Conservation (phyloP, 2,113 vertebrate species). For the Pollimyrus isidori region DNA sequence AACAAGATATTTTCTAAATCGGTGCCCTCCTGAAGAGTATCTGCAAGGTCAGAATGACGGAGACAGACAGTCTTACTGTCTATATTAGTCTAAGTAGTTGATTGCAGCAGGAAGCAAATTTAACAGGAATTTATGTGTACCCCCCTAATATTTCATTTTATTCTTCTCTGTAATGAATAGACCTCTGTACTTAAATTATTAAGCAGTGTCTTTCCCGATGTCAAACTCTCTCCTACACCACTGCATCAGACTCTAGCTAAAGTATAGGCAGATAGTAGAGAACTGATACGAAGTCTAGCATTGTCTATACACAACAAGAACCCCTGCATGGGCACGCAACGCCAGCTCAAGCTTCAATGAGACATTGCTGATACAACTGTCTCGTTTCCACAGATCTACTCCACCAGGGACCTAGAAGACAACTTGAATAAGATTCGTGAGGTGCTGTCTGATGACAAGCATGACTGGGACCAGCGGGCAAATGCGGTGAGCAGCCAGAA, state of each 20-base stretch:
- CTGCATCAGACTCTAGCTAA: background rate
- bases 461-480: conserved; percentile 90
- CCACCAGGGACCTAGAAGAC: conserved; percentile 90
- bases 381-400: conserved; percentile 72
- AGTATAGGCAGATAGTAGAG: background rate
- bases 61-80: background rate
- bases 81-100: background rate
- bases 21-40: background rate
- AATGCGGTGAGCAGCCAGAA: conserved; percentile 63
- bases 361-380: background rate
- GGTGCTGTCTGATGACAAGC: conserved; percentile 88
- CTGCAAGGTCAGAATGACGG: background rate
- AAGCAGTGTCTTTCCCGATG: background rate
- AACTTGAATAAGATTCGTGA: conserved; percentile 89
- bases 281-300: background rate
- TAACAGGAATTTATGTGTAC: background rate
- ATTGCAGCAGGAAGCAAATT: background rate
- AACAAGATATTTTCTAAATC: background rate
- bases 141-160: background rate
- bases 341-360: background rate
- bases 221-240: background rate
- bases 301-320: background rate
- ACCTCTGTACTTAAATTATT: background rate
- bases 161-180: background rate
- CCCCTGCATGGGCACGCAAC: background rate